Evolutionary conservation across 2,888 invertebrate genomes (phyloP).

Genomic region (Pristionchus exspectatus): DNA sequence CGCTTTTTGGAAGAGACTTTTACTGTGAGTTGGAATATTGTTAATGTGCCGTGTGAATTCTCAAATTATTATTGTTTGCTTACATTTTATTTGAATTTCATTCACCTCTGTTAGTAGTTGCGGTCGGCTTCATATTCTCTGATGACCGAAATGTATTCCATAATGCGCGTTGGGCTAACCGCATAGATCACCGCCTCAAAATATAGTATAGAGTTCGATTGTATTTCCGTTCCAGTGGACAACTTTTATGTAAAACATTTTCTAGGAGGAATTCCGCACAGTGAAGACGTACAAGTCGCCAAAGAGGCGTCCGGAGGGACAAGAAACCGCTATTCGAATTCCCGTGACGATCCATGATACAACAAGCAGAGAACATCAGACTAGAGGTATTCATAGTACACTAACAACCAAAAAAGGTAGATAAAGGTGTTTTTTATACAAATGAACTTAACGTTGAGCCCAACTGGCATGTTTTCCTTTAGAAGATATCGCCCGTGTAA

Average conservation of each 20-base stretch:
- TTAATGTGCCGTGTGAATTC: too few relatives aligned
- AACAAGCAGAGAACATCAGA: constrained; percentile 19
- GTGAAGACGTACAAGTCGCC: constrained; percentile 56
- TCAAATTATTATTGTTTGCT: neutral
- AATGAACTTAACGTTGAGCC: neutral
- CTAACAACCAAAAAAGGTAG: too few relatives aligned
- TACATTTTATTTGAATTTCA: neutral
- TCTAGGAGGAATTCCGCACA: constrained; percentile 63
- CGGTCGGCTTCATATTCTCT: too few relatives aligned
- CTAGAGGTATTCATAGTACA: too few relatives aligned
- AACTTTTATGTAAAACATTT: constrained; percentile 50
- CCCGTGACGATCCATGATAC: constrained; percentile 49
- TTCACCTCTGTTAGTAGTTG: neutral
- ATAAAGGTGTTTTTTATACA: neutral
- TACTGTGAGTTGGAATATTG: neutral
- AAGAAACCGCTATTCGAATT: constrained; percentile 27
- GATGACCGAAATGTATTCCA: too few relatives aligned
- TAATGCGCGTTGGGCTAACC: too few relatives aligned
- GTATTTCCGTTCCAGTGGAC: too few relatives aligned
- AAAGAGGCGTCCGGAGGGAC: neutral
- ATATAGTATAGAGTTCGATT: too few relatives aligned
- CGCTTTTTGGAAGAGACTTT: constrained; percentile 48
- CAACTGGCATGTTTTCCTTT: neutral
- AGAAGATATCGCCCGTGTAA: too few relatives aligned
- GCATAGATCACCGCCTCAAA: too few relatives aligned